Percentiles rank a stretch among this genome's conserved stretches.
Evolutionary conservation across 1,140 invertebrate species (phyloP).

Genomic region (Apolygus lucorum): DNA sequence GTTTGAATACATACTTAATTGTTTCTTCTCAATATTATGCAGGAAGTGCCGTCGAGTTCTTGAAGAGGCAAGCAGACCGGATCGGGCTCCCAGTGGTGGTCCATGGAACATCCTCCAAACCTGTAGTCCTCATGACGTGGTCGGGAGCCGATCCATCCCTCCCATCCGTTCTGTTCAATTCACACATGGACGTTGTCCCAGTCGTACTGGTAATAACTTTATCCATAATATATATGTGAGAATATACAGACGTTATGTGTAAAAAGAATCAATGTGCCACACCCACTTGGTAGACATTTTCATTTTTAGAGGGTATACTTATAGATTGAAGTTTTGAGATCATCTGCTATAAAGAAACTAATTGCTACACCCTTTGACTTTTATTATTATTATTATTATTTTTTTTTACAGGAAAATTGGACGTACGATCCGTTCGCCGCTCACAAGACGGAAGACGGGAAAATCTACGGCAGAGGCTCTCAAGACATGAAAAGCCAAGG

Average conservation of each 20-base stretch:
- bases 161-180: conserved; percentile 72
- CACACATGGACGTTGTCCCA: conserved; percentile 92
- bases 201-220: conserved; percentile 62
- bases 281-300: too few relatives aligned
- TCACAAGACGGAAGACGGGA: conserved; percentile 60
- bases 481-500: conserved; percentile 76
- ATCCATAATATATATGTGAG: too few relatives aligned
- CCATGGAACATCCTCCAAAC: conserved; percentile 54
- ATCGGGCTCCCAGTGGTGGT: conserved; percentile 48
- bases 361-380: too few relatives aligned
- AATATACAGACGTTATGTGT: too few relatives aligned
- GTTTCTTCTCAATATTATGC: too few relatives aligned
- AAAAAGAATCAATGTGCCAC: too few relatives aligned
- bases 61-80: conserved; percentile 51
- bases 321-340: too few relatives aligned
- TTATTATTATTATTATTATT: too few relatives aligned
- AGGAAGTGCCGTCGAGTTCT: conserved; percentile 63
- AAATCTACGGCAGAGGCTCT: conserved; percentile 70
- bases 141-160: conserved; percentile 57
- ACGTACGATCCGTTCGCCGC: conserved; percentile 67
- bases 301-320: too few relatives aligned
- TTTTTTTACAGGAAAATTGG: conserved; percentile 62
- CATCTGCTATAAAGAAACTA: too few relatives aligned
- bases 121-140: conserved; percentile 79
- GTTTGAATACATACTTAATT: too few relatives aligned